Evolutionary conservation across 1,140 invertebrate species (phyloP).

Genomic region (Chelonus insularis): DNA sequence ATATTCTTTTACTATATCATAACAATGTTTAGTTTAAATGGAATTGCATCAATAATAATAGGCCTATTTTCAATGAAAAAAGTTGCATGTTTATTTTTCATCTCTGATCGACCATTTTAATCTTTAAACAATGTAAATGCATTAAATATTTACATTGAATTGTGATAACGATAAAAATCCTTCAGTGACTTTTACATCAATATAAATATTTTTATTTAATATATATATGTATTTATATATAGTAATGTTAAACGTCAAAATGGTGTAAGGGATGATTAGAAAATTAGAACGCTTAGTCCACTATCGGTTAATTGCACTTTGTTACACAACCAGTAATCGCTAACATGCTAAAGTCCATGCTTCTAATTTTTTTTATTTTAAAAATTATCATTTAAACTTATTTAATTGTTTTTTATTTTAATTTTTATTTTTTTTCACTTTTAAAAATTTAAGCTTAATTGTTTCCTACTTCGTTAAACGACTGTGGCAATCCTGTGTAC

Average conservation of each 20-base stretch:
- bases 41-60: too few species aligned
- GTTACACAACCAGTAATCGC: neutral
- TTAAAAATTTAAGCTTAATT: neutral
- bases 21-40: neutral
- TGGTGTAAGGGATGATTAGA: slow-evolving; percentile 28
- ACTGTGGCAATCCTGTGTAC: neutral
- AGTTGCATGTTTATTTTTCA: too few species aligned
- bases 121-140: too few species aligned
- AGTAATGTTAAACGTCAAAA: neutral
- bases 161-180: too few species aligned
- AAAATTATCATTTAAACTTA: neutral
- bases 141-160: too few species aligned
- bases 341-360: neutral
- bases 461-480: neutral
- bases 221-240: neutral
- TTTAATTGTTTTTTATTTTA: neutral
- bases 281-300: slow-evolving; percentile 32
- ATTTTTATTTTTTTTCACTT: neutral
- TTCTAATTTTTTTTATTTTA: neutral
- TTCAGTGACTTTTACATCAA: too few species aligned
- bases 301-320: neutral
- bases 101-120: too few species aligned
- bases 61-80: too few species aligned
- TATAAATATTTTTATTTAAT: too few species aligned
- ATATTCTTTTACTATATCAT: too few species aligned